phyloP scores from a whole-genome alignment of 2,797 vertebrate species.

The Cirrhinus molitorella region DNA sequence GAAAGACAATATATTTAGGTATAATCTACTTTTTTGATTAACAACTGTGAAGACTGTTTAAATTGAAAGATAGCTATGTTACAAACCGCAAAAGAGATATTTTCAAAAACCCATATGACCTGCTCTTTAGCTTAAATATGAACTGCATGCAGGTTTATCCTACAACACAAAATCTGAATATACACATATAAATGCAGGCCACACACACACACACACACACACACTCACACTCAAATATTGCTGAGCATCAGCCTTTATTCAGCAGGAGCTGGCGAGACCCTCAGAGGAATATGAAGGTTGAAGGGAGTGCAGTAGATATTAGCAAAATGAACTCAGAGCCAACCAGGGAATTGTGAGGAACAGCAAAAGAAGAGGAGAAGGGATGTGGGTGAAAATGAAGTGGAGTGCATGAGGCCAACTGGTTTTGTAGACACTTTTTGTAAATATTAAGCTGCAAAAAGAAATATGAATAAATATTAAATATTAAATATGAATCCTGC shows the following conservation, averaged over 20 bases:
- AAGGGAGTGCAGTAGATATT: constrained; percentile 23
- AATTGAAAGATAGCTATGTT: too few species aligned
- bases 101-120: too few species aligned
- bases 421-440: too few species aligned
- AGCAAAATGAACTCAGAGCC: constrained; percentile 32
- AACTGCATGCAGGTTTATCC: neutral
- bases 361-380: neutral
- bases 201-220: constrained; percentile 22
- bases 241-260: constrained; percentile 49
- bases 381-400: constrained; percentile 22
- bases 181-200: constrained; percentile 29
- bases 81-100: too few species aligned
- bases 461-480: too few species aligned
- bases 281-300: constrained; percentile 18
- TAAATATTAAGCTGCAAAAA: too few species aligned
- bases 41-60: too few species aligned
- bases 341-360: constrained; percentile 28
- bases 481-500: too few species aligned
- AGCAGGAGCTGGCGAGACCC: neutral
- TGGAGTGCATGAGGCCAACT: neutral
- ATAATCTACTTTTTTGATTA: too few species aligned
- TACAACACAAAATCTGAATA: constrained; percentile 20
- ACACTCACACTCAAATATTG: constrained; percentile 23
- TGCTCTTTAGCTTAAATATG: neutral
- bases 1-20: too few species aligned